Conservation (phyloP, 1,140 invertebrate genomes). For the Nephotettix cincticeps region DNA sequence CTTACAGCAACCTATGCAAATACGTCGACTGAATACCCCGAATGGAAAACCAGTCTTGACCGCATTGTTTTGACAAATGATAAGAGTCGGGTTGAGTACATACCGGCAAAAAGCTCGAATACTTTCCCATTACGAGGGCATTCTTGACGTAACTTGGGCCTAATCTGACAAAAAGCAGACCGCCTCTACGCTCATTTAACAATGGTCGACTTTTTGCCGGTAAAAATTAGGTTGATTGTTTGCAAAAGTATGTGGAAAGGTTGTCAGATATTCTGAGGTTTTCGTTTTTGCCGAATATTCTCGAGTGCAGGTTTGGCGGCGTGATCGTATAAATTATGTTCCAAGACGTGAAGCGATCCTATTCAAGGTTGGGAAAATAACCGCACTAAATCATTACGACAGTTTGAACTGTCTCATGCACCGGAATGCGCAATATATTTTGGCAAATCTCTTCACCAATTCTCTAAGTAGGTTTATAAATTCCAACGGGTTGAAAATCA, state of each 20-base stretch:
- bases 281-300: neutral
- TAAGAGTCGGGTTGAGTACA: slow-evolving; percentile 3
- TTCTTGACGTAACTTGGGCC: neutral
- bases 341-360: slow-evolving; percentile 3
- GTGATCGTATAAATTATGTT: slow-evolving; percentile 10
- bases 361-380: too few species aligned
- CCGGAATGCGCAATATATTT: too few species aligned
- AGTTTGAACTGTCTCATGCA: too few species aligned
- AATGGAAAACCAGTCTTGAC: neutral
- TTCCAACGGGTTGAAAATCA: too few species aligned
- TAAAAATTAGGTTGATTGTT: slow-evolving; percentile 22
- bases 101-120: slow-evolving; percentile 7
- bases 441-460: too few species aligned
- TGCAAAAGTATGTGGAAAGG: slow-evolving; percentile 10
- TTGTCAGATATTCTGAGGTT: slow-evolving; percentile 7
- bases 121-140: slow-evolving; percentile 16
- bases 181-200: slow-evolving; percentile 12
- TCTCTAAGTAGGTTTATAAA: too few species aligned
- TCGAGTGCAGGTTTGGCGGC: neutral
- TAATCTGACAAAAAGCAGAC: slow-evolving; percentile 15
- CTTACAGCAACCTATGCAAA: too few species aligned
- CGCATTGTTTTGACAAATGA: neutral
- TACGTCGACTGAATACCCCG: neutral
- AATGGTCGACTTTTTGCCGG: slow-evolving; percentile 2
- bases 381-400: too few species aligned